Evolutionary conservation across 2,113 vertebrate genomes (phyloP), one percentile per base, ranked within the genome.

Genomic region (Siphamia tubifer): DNA sequence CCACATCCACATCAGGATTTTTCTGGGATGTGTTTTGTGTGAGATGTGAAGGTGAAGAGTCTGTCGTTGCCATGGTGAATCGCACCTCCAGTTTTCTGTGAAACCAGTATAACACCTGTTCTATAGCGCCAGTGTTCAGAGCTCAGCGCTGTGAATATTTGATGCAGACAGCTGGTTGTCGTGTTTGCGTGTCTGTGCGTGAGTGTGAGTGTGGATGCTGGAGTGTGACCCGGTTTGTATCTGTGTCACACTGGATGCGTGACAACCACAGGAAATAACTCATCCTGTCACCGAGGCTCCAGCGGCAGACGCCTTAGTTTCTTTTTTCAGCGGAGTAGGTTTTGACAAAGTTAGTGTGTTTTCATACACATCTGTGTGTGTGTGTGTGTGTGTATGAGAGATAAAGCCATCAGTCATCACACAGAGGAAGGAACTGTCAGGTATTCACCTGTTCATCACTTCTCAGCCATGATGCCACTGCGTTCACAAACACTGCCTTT

Each of bases 81-180:
- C 47, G 20, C 56, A 68, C 47, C n/a, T 65, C 42, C 0, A 24
- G 8, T 62, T 72, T 68, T 58, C 43, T 48, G 12, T 39, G 21
- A 79, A 66, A 31, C 8, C 0, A 2, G 2, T 9, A 10, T 27
- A 42, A 57, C 79, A 79, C 72, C 72, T 77, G 79, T 56, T 68
- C 49, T 16, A 28, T 20, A 28, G 42, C 56, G 8, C 10, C 19
- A 68, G 35, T 42, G 56, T 78, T 71, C 51, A 48, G 57, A 67
- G 44, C 52, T 58, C 25, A 48, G 65, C 10, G 43, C 32, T 13
- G 24, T 88, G 68, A 74, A 84, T 77, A 81, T 74, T 83, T 83
- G 3, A 79, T 79, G 62, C n/a, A 61, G 79, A 62, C 86, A 83
- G 77, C 68, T 82, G 69, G 75, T 55, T 12, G 23, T 17, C 8